Conservation (phyloP, 2,797 vertebrate genomes). For the Characodon lateralis region DNA sequence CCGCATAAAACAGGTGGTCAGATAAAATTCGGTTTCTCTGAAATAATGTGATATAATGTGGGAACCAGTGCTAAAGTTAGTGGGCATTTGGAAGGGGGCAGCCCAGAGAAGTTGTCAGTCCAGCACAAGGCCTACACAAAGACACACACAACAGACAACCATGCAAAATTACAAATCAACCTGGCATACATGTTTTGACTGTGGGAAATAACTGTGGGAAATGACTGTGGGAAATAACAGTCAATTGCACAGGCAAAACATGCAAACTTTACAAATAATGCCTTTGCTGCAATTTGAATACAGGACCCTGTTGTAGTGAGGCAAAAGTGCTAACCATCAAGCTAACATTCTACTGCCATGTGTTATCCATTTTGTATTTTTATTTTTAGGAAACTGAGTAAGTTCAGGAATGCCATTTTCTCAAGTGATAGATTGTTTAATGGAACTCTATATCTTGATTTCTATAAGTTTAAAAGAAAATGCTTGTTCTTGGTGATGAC, state of each 20-base stretch:
- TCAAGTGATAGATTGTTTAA: not conserved
- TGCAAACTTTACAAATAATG: not conserved
- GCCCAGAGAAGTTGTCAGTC: not conserved
- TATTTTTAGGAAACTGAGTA: not conserved
- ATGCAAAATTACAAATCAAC: not conserved
- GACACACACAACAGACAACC: not conserved
- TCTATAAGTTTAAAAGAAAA: not conserved
- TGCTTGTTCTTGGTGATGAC: not conserved
- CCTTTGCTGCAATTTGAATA: too few species aligned
- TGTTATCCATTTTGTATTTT: not conserved
- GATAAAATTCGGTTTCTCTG: too few species aligned
- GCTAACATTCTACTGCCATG: not conserved
- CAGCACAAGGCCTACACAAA: not conserved
- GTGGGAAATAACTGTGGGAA: not conserved
- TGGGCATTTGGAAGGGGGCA: not conserved
- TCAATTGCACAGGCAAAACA: not conserved
- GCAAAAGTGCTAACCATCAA: too few species aligned
- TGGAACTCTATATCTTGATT: not conserved
- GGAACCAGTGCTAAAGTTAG: not conserved
- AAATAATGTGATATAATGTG: not conserved
- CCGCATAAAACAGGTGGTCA: too few species aligned
- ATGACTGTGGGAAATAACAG: not conserved
- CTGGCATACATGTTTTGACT: not conserved
- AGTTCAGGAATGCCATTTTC: not conserved
- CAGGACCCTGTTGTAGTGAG: too few species aligned